Base-by-base conservation (phyloP, 1,140 invertebrate genomes). In the Bombyx mandarina region DNA sequence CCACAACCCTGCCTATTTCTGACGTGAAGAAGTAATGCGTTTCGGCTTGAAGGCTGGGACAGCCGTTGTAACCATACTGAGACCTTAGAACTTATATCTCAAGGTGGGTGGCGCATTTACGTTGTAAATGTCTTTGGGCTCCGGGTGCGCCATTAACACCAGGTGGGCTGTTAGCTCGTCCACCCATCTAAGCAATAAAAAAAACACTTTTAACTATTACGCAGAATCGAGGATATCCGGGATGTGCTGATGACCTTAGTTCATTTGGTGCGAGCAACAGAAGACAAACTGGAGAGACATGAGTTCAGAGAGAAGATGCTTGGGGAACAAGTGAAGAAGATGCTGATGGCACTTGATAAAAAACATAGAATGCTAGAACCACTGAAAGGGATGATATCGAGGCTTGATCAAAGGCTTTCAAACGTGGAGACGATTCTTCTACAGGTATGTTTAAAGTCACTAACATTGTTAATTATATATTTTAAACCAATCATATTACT, bases 211-310 rank as follows among this genome's bases (percentile, higher is more conserved):
- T 12, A 47, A 47, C 9, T 47, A 47, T 7, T 47, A 10, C 12
- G 9, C 73, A 96, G 95, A 12, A 92, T 94, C 77, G 93, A 94
- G 82, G 94, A 96, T 61, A 94, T 96, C 54, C 91, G 93, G 63
- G 92, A 94, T 73, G 94, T 93, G 1, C 92, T 96, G 77, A 76
- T 95, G 62, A 94, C 94, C 35, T 83, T 98, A 60, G 93, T 96
- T 50, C 92, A 95, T 75, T 93, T 95, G 79, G 92, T 95, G 80
- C 89, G 94, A 26, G 90, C 91, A 26, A 92, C 93, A 58, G 94
- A 94, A 50, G 93, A 94, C 69, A 96, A 96, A 82, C 77, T 97
- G 60, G 95, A 96, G 70, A 86, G 95, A 35, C 95, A 97, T 77
- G 95, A 97, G 77, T 91, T 90, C 57, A 87, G 95, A 10, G 95